Base-by-base conservation (phyloP, 2,888 invertebrate genomes). In the Anoplius nigerrimus region DNA sequence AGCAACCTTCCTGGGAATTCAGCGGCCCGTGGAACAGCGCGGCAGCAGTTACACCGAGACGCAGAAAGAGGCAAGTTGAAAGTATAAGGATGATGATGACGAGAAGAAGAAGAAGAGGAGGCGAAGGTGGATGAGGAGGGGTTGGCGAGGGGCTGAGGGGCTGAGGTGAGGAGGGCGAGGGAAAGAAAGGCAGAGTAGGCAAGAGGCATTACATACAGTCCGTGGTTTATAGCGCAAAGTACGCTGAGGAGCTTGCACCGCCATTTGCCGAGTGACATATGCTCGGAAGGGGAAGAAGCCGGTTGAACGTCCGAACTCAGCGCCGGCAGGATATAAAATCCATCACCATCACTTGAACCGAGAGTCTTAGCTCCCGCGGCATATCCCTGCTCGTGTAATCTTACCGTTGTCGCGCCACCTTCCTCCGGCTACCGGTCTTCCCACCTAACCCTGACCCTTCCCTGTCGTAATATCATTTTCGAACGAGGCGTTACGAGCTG, bases 141-240 rank as follows among this genome's bases (percentile, higher is more conserved):
- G 57, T 46, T 52, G 52, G 67, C 22, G 61, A 68, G 54, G 64
- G 63, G 54, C 3, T 18, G 4, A 43, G 21, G 13, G 57, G 15
- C 18, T 58, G 46, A 53, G 34, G 27, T 52, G 53, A 66, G 59
- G 55, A 53, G 65, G 13, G 55, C 55, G 57, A 45, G 53, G 16
- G 42, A 46, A 58, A 21, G 51, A 51, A 57, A 20, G 48, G 20
- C n/a, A 61, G 53, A 55, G 48, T 60, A 66, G 45, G 55, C 22
- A 62, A 62, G 71, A 66, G 59, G 74, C 69, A 75, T 80, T 79
- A 79, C 74, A 69, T 67, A 69, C 64, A 64, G 72, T 16, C 62
- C 67, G 70, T 78, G 74, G 76, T 84, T 86, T 84, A 80, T 80
- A 71, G 79, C 81, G 65, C 64, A 80, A 81, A 82, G 73, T 79